A percentile compares a stretch with the other conserved stretches of the same genome.
These are phyloP conservation scores for Lamproptera curius DNA, from an alignment of 2,888 invertebrate species.

Conservation along the genomic window DNA sequence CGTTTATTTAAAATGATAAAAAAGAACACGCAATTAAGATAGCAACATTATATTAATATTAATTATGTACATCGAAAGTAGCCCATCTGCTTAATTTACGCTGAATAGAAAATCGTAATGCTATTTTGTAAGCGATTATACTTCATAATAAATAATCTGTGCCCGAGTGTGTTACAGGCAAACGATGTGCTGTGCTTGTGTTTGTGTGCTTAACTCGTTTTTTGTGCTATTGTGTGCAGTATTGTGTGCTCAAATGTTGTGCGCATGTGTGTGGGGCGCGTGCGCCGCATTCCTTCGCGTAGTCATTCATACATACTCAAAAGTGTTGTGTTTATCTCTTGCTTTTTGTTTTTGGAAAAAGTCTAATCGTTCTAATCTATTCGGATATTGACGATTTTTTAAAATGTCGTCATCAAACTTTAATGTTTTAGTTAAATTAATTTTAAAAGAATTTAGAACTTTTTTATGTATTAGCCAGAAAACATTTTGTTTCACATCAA, in stretches of 20 bases:
- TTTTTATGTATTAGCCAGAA: too few species aligned
- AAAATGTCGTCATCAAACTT: too few species aligned
- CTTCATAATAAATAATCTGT: slow-evolving; percentile 24
- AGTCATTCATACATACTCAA: slow-evolving; percentile 63
- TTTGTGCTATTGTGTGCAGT: slow-evolving; percentile 40
- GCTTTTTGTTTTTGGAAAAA: slow-evolving; percentile 38
- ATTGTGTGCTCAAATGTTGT: slow-evolving; percentile 28
- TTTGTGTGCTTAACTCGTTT: slow-evolving; percentile 53
- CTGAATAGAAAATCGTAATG: slow-evolving; percentile 6
- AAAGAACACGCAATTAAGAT: too few species aligned
- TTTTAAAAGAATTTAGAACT: too few species aligned
- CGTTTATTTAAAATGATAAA: too few species aligned
- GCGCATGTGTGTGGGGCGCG: slow-evolving; percentile 40
- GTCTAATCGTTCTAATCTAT: too few species aligned
- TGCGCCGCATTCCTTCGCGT: slow-evolving; percentile 68
- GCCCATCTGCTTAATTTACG: slow-evolving; percentile 4
- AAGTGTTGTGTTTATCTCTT: slow-evolving; percentile 47
- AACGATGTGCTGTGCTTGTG: slow-evolving; percentile 25
- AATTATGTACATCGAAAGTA: too few species aligned
- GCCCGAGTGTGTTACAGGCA: slow-evolving; percentile 25
- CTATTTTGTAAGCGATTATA: slow-evolving; percentile 26
- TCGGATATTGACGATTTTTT: too few species aligned
- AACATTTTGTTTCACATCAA: too few species aligned
- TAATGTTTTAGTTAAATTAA: too few species aligned
- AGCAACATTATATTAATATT: not conserved